Base-by-base conservation (phyloP, 2,797 vertebrate species). In the Bradypodion ventrale region DNA sequence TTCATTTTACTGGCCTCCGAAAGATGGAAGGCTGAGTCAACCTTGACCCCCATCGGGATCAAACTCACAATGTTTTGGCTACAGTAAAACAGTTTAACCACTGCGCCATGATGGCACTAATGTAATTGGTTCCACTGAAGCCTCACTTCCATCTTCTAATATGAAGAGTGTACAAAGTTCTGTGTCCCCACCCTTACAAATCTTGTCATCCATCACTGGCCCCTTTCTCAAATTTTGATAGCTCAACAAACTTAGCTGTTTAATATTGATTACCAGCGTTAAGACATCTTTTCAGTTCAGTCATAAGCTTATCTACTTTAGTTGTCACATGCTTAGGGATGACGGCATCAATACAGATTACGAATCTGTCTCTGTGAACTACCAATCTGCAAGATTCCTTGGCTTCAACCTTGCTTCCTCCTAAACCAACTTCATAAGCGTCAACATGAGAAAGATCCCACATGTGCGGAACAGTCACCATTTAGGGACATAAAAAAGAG, bases 181-280 rank as follows among this genome's bases (percentile, higher is more conserved):
- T 66, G 19, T 60, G 46, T 29, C 76, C 59, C 37, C 0, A 0
- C 78, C 74, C 23, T 49, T 21, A 23, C 65, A 82, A 65, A 78
- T 5, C 68, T 78, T 78, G 62, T 35, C 0, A 77, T 35, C 79
- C 78, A 72, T 60, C 59, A 42, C 35, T 40, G 23, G 0, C 60
- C 25, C 59, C 81, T 85, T 89, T 40, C 84, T 91, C 86, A 2
- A 13, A 88, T 83, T 73, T 23, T 0, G 2, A 82, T 75, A 85
- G 70, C 84, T 84, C 27, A 29, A 73, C 84, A 86, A 70, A 15
- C 87, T 94, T 91, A 95, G 89, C 88, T 90, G 59, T 80, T 94
- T 90, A 92, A 32, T 90, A 90, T 91, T 1, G 89, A 92, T 90
- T 90, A 88, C 94, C 89, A 93, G 94, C 90, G 94, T 94, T 94